Evolutionary conservation across 2,113 vertebrate species (phyloP).

Genomic region (Otis tarda): DNA sequence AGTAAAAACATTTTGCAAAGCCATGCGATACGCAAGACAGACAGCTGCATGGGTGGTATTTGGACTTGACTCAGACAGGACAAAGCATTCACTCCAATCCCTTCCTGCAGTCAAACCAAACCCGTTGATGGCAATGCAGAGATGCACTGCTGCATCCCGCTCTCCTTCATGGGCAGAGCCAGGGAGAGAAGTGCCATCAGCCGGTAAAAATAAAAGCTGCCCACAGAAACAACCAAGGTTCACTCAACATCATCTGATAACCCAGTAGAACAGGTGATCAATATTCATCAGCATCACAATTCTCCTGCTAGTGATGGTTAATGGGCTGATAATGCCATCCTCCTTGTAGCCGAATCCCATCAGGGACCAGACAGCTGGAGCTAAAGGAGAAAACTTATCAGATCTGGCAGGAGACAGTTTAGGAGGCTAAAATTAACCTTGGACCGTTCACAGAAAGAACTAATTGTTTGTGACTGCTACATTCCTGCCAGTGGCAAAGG

Average conservation of each 20-base stretch:
- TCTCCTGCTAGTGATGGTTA: conserved; percentile 64
- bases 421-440: conserved; percentile 74
- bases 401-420: conserved; percentile 67
- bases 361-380: conserved; percentile 60
- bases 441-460: conserved; percentile 53
- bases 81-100: background rate
- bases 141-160: background rate
- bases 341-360: conserved; percentile 65
- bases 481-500: conserved; percentile 60
- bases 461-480: conserved; percentile 72
- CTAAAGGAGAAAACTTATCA: conserved; percentile 61
- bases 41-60: background rate
- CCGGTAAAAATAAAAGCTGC: conserved; percentile 20
- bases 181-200: background rate
- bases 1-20: background rate
- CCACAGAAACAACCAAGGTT: conserved; percentile 48
- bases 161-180: background rate
- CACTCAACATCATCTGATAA: conserved; percentile 63
- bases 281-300: conserved; percentile 71
- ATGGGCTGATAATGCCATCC: conserved; percentile 68
- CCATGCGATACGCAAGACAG: background rate
- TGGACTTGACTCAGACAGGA: background rate
- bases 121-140: background rate
- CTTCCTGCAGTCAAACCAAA: background rate
- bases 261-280: conserved; percentile 59